phyloP scores from a whole-genome alignment of 1,140 invertebrate genomes.

The Oedothorax gibbosus region DNA sequence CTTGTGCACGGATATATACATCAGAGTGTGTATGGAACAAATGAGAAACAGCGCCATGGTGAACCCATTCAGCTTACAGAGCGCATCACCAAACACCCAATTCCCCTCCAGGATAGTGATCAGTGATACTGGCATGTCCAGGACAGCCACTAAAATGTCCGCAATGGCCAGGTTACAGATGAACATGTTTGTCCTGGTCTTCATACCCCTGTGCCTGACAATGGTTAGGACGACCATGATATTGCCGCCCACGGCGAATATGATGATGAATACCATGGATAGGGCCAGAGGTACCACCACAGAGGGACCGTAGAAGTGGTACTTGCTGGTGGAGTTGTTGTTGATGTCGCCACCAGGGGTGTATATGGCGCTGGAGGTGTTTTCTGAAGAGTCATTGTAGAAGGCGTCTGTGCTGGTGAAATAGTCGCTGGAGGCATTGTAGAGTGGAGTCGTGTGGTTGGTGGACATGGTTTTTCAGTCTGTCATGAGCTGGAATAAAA shows the following conservation, averaged over 20 bases:
- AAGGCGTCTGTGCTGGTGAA: background rate
- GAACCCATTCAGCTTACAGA: slow-evolving; percentile 82
- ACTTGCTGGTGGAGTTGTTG: background rate
- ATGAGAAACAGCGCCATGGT: slow-evolving; percentile 69
- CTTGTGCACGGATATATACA: slow-evolving; percentile 70
- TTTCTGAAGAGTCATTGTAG: background rate
- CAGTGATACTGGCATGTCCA: slow-evolving; percentile 88
- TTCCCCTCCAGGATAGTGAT: slow-evolving; percentile 84
- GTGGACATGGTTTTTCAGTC: too few relatives aligned
- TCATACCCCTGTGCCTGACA: slow-evolving; percentile 84
- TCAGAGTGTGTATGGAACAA: slow-evolving; percentile 71
- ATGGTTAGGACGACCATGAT: slow-evolving; percentile 88
- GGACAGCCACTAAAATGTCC: slow-evolving; percentile 88
- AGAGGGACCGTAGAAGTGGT: slow-evolving; percentile 38
- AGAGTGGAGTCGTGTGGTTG: too few relatives aligned
- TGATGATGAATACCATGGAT: slow-evolving; percentile 64
- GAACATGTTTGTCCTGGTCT: slow-evolving; percentile 93
- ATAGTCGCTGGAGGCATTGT: background rate
- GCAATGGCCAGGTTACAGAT: slow-evolving; percentile 93
- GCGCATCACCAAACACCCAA: slow-evolving; percentile 92
- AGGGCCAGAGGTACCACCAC: slow-evolving; percentile 52
- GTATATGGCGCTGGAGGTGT: too few relatives aligned
- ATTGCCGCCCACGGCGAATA: slow-evolving; percentile 82
- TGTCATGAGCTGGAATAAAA: too few relatives aligned
- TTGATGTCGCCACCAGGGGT: too few relatives aligned